These are phyloP conservation scores for Notolabrus celidotus DNA, from an alignment of 2,797 vertebrate genomes.

Conservation along the genomic window DNA sequence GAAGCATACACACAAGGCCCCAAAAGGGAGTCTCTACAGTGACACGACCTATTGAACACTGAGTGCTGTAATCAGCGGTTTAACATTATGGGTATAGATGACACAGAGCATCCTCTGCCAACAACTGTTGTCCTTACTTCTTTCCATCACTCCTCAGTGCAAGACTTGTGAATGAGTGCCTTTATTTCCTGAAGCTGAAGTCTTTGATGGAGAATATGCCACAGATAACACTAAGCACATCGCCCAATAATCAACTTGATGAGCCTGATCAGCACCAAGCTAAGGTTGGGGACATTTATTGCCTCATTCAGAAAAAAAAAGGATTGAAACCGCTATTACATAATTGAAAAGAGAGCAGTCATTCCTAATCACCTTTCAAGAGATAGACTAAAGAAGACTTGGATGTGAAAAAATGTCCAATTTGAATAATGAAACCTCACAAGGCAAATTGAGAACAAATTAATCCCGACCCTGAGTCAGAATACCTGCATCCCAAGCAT, in stretches of 20 bases:
- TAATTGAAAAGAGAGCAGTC: constrained; percentile 61
- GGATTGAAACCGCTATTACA: constrained; percentile 52
- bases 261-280: constrained; percentile 49
- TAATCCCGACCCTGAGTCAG: constrained; percentile 41
- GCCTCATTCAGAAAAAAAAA: constrained; percentile 48
- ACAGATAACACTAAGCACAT: constrained; percentile 45
- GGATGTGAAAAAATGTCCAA: constrained; percentile 32
- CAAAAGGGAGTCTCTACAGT: constrained; percentile 11
- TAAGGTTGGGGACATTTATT: constrained; percentile 46
- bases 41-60: constrained; percentile 1
- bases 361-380: constrained; percentile 55
- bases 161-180: constrained; percentile 57
- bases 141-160: constrained; percentile 43
- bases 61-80: constrained; percentile 40
- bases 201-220: constrained; percentile 41
- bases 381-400: constrained; percentile 46
- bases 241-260: constrained; percentile 54
- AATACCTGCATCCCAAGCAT: constrained; percentile 30
- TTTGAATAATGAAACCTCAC: constrained; percentile 58
- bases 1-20: not conserved
- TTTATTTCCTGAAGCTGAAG: constrained; percentile 42
- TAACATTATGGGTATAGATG: constrained; percentile 41
- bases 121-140: constrained; percentile 44
- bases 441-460: constrained; percentile 58
- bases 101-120: constrained; percentile 47